Base-by-base conservation (phyloP, 2,888 invertebrate genomes). In the Stenodera caucasica region DNA sequence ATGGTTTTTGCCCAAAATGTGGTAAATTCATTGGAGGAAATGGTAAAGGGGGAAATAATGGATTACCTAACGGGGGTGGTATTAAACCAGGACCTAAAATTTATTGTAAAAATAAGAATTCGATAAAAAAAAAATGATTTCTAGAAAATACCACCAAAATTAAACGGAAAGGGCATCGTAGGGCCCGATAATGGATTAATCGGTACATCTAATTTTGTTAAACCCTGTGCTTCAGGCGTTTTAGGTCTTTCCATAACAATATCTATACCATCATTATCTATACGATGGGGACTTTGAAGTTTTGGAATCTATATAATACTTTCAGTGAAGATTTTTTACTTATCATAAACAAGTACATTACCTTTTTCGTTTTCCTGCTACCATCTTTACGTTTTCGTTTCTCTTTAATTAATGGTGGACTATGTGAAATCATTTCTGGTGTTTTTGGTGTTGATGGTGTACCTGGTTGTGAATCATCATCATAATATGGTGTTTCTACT, bases 401-500 rank as follows among this genome's bases (percentile, higher is more conserved):
- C 71, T 87, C 87, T 70, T 86, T 87, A 70, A 85, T 85, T 78
- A 85, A 85, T 74, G 84, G 83, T 71, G 81, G 83, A 72, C 83
- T 83, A 74, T 85, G 85, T 72, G 85, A 77, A 76, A 84, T 81
- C 53, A 84, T 77, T 72, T 85, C 85, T 0, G 85, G 85, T 12
- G 85, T 85, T 77, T 82, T 84, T 2, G 85, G 84, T 11, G 84
- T 83, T 21, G 81, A 81, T 0, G 84, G 84, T 1, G 83, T 84
- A 26, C 82, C 84, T 5, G 84, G 83, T 29, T 84, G 84, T 1
- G 84, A 84, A 69, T 84, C 83, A 55, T 83, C 82, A 64, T 82
- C 82, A 30, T 81, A 81, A 50, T 76, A 79, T 6, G 78, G 75
- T 9, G 60, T 53, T 58, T 80, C 81, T n/a, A 76, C 63, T 54